A percentile compares a stretch with the other conserved stretches of the same genome.
These are phyloP conservation scores for Tetragnatha montana DNA, from an alignment of 2,888 invertebrate species.

Conservation along the genomic window DNA sequence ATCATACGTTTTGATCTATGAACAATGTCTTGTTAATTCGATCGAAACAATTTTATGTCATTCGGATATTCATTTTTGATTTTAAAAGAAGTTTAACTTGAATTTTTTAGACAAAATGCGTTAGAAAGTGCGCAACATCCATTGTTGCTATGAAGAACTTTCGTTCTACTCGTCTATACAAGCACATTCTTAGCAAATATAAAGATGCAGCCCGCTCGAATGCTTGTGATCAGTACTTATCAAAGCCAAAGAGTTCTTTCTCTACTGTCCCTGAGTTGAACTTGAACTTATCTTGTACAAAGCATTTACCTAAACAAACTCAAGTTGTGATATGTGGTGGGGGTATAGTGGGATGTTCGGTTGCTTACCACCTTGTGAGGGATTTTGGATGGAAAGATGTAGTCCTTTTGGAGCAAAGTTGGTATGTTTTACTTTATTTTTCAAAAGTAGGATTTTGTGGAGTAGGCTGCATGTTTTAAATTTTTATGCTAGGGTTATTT, in stretches of 20 bases:
- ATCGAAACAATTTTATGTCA: too few species aligned
- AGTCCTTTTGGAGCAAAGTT: slow-evolving; percentile 89
- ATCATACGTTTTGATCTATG: too few species aligned
- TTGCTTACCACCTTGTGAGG: slow-evolving; percentile 90
- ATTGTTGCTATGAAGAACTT: slow-evolving; percentile 29
- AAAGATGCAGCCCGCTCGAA: slow-evolving; percentile 2
- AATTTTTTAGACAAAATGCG: not conserved
- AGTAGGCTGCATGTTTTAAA: not conserved
- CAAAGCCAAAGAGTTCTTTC: slow-evolving; percentile 26
- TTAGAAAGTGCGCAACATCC: not conserved
- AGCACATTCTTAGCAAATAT: slow-evolving; percentile 26
- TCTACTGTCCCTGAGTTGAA: not conserved
- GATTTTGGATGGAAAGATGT: slow-evolving; percentile 87
- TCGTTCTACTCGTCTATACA: slow-evolving; percentile 12
- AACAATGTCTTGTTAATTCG: too few species aligned
- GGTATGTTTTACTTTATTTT: slow-evolving; percentile 78
- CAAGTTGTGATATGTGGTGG: slow-evolving; percentile 93
- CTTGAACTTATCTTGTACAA: slow-evolving; percentile 49
- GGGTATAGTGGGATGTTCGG: slow-evolving; percentile 92
- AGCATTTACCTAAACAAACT: slow-evolving; percentile 79
- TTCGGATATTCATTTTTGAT: too few species aligned
- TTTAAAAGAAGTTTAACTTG: too few species aligned
- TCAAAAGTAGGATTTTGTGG: too few species aligned
- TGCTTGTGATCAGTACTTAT: not conserved
- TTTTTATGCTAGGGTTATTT: not conserved